Conservation (phyloP, 2,888 invertebrate genomes). For the Hypsopygia costalis region DNA sequence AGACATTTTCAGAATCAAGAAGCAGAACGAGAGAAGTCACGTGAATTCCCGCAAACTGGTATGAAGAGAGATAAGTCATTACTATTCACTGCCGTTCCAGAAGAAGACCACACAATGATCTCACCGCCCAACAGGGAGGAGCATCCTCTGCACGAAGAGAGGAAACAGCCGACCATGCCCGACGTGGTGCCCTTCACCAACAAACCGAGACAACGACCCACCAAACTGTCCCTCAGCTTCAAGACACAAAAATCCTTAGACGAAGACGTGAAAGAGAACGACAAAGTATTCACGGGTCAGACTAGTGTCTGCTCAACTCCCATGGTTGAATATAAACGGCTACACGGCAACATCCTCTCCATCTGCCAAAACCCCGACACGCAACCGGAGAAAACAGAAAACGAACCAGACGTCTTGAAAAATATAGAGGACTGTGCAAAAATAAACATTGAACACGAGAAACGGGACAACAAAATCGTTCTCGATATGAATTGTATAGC, state of each 20-base stretch:
- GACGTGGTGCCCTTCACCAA: constrained; percentile 76
- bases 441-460: constrained; percentile 50
- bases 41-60: constrained; percentile 70
- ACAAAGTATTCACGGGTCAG: constrained; percentile 82
- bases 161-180: constrained; percentile 61
- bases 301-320: constrained; percentile 90
- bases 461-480: constrained; percentile 55
- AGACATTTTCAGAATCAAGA: constrained; percentile 61
- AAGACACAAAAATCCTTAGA: constrained; percentile 80
- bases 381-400: constrained; percentile 75
- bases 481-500: constrained; percentile 66
- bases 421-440: constrained; percentile 56
- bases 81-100: constrained; percentile 91
- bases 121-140: constrained; percentile 63
- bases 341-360: constrained; percentile 86
- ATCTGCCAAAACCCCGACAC: constrained; percentile 85
- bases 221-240: constrained; percentile 79
- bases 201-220: constrained; percentile 75
- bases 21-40: constrained; percentile 64
- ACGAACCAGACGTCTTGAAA: constrained; percentile 63
- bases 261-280: constrained; percentile 76
- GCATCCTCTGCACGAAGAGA: constrained; percentile 27
- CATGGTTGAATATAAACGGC: constrained; percentile 87
- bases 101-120: constrained; percentile 83
- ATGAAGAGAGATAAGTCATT: constrained; percentile 90